phyloP scores from a whole-genome alignment of 2,113 vertebrate genomes.

The Burhinus bistriatus region DNA sequence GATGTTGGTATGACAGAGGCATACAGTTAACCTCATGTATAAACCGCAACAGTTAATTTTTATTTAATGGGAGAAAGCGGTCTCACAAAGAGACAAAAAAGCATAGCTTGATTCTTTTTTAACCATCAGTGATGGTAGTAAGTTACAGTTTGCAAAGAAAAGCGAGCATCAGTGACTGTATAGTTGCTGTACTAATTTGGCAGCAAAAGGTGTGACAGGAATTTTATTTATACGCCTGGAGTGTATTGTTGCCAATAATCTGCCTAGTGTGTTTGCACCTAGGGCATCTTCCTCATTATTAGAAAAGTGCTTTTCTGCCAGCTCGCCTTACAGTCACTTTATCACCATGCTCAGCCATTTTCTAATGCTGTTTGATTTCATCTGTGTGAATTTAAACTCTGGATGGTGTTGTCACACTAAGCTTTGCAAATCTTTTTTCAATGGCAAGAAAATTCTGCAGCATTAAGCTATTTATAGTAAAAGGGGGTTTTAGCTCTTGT shows the following conservation, averaged over 20 bases:
- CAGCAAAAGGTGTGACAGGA: background rate
- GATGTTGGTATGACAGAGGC: background rate
- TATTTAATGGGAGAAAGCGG: background rate
- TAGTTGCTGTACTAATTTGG: background rate
- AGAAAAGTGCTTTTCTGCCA: slow-evolving; percentile 21
- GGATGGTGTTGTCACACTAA: background rate
- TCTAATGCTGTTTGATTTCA: background rate
- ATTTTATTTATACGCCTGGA: background rate
- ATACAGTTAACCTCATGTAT: background rate
- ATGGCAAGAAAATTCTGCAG: background rate
- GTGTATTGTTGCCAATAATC: background rate
- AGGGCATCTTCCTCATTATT: slow-evolving; percentile 1
- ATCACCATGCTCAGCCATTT: background rate
- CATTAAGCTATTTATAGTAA: slow-evolving; percentile 8
- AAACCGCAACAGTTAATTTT: background rate
- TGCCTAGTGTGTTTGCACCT: background rate
- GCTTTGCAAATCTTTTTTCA: background rate
- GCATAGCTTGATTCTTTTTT: background rate
- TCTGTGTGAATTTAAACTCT: slow-evolving; percentile 17
- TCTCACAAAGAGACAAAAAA: background rate
- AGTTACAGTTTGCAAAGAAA: background rate
- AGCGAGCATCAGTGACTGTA: background rate
- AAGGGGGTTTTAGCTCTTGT: background rate
- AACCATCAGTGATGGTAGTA: background rate
- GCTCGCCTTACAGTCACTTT: background rate